Evolutionary conservation across 2,113 vertebrate genomes (phyloP), one percentile per base, ranked within the genome.

Genomic region (Climacteris rufus): DNA sequence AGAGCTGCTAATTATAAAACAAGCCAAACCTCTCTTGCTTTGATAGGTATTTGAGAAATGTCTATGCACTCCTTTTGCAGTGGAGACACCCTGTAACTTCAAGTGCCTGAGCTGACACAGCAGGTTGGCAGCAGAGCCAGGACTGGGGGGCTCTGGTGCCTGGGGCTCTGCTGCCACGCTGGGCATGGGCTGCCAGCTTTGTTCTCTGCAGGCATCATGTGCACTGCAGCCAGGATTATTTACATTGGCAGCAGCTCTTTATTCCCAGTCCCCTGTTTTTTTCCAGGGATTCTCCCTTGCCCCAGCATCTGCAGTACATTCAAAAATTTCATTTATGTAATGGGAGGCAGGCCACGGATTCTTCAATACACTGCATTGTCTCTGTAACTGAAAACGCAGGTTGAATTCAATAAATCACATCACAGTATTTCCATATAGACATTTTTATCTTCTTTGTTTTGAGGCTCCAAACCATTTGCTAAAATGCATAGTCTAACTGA

Each of bases 141-240:
- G 25, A 3, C 3, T 2, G 10, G 85, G 87, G 45, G 3, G 54
- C 42, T 9, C 71, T 3, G 7, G 14, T 37, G 39, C 33, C 53
- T 1, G 6, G 33, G 40, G 44, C 57, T 1, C 1, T 22, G 28
- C 35, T 63, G 2, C 27, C 1, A 4, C 0, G 0, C 39, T 64
- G 81, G 45, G 16, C 57, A 40, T 3, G 7, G 47, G 50, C 79
- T 82, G 50, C 90, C 72, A 35, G 72, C 59, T 30, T 44, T 49
- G 5, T 39, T 22, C 27, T 31, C 5, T 20, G 45, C 3, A 1
- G 35, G 10, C n/a, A 9, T 1, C 52, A 50, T 45, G 20, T 9
- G 16, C 37, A 8, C 56, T 57, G 60, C 54, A 61, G 25, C 25
- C 61, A 79, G 16, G 21, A 14, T 70, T 57, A 19, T 15, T n/a